Evolutionary conservation across 2,113 vertebrate species (phyloP).

Genomic region (Circaetus gallicus): DNA sequence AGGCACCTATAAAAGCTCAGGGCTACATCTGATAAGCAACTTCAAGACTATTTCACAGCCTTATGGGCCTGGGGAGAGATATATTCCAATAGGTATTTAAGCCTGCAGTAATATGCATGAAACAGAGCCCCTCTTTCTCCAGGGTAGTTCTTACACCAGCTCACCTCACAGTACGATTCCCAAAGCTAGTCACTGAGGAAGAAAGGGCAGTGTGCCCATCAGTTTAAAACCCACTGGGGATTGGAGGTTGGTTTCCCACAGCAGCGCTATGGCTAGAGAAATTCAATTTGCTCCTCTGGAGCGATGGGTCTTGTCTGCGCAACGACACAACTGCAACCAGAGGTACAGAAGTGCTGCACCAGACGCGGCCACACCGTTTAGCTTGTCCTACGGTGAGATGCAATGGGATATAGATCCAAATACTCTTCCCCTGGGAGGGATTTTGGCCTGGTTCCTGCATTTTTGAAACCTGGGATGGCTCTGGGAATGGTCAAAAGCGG

Average conservation of each 20-base stretch:
- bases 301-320: fast-evolving
- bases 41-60: not conserved
- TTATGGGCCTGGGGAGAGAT: not conserved
- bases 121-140: not conserved
- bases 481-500: not conserved
- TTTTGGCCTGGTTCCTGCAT: not conserved
- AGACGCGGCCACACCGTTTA: not conserved
- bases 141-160: not conserved
- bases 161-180: not conserved
- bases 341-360: not conserved
- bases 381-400: not conserved
- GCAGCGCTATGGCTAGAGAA: not conserved
- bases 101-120: fast-evolving
- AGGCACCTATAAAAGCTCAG: not conserved
- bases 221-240: not conserved
- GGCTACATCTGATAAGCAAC: not conserved
- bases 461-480: not conserved
- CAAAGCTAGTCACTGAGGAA: not conserved
- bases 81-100: not conserved
- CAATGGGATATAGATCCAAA: not conserved
- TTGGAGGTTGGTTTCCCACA: not conserved
- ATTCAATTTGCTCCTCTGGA: not conserved
- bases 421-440: not conserved
- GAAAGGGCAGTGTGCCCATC: not conserved
- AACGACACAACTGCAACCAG: not conserved